Evolutionary conservation across 1,140 invertebrate species (phyloP).

Genomic region (Atopsyche davidsoni): DNA sequence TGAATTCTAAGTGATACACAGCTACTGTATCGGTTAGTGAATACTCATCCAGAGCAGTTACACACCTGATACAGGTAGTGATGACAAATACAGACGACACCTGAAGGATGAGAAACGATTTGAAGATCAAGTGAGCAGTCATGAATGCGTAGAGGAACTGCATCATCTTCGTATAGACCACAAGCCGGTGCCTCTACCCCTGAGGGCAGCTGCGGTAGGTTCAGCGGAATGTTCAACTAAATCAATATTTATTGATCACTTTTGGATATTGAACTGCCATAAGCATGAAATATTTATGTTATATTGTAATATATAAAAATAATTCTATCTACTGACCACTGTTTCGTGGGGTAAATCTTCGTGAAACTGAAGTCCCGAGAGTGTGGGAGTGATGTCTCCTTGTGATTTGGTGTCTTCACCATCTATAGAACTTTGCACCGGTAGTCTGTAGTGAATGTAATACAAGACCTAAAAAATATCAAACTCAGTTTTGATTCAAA

Average conservation of each 20-base stretch:
- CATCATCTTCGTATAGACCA: slow-evolving; percentile 70
- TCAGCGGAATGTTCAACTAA: slow-evolving; percentile 77
- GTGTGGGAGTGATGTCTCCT: slow-evolving; percentile 56
- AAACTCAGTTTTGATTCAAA: background rate
- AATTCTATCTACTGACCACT: slow-evolving; percentile 55
- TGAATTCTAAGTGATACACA: too few relatives aligned
- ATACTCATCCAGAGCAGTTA: too few relatives aligned
- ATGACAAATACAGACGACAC: slow-evolving; percentile 75
- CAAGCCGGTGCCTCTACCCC: slow-evolving; percentile 49
- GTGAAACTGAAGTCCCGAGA: slow-evolving; percentile 78
- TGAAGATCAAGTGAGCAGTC: slow-evolving; percentile 75
- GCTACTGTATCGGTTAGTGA: too few relatives aligned
- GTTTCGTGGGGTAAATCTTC: slow-evolving; percentile 78
- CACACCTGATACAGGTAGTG: slow-evolving; percentile 74
- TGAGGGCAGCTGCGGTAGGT: slow-evolving; percentile 63
- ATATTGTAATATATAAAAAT: background rate
- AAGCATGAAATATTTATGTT: background rate
- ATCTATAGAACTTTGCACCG: slow-evolving; percentile 58
- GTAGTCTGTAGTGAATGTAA: slow-evolving; percentile 69
- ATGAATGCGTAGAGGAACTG: slow-evolving; percentile 68
- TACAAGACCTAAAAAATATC: slow-evolving; percentile 55
- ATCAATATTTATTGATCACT: too few relatives aligned
- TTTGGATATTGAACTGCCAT: background rate
- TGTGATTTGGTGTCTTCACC: slow-evolving; percentile 56
- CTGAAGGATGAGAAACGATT: slow-evolving; percentile 63